A percentile compares a stretch with the other conserved stretches of the same genome.
phyloP scores from a whole-genome alignment of 2,888 invertebrate species.

The Drosophila tripunctata region DNA sequence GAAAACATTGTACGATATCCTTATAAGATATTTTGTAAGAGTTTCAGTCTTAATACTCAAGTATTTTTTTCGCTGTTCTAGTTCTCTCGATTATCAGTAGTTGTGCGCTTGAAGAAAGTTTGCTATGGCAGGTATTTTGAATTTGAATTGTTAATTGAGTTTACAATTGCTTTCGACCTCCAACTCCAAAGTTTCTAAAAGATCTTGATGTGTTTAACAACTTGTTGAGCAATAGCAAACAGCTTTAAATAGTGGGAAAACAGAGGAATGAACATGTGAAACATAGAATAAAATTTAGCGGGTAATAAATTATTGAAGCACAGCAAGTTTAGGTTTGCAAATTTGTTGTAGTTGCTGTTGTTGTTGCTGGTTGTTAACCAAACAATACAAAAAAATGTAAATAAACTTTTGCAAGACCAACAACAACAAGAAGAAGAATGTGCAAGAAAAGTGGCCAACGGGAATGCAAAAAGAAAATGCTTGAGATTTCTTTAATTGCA shows the following conservation, averaged over 20 bases:
- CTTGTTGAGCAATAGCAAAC: slow-evolving; percentile 41
- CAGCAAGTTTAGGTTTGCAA: slow-evolving; percentile 16
- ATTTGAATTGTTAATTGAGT: not conserved
- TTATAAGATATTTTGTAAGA: too few species aligned
- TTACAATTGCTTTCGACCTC: not conserved
- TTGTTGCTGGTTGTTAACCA: slow-evolving; percentile 29
- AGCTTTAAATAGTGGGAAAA: not conserved
- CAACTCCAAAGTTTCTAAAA: not conserved
- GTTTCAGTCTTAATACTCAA: too few species aligned
- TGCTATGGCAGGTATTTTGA: not conserved
- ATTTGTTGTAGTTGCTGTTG: slow-evolving; percentile 15
- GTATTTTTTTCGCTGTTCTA: too few species aligned
- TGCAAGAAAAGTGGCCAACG: slow-evolving; percentile 42
- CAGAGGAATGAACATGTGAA: slow-evolving; percentile 3
- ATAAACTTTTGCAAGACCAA: slow-evolving; percentile 17
- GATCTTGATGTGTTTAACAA: slow-evolving; percentile 29
- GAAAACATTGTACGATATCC: too few species aligned
- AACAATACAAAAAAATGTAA: slow-evolving; percentile 17
- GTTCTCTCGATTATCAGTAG: too few species aligned
- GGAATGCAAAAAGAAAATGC: slow-evolving; percentile 60
- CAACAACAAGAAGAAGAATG: slow-evolving; percentile 2
- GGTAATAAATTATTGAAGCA: slow-evolving; percentile 49
- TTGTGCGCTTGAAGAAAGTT: too few species aligned
- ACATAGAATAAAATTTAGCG: slow-evolving; percentile 23
- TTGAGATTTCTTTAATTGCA: slow-evolving; percentile 77